Base-by-base conservation (phyloP, 2,888 invertebrate genomes). In the Chelonus formosanus region DNA sequence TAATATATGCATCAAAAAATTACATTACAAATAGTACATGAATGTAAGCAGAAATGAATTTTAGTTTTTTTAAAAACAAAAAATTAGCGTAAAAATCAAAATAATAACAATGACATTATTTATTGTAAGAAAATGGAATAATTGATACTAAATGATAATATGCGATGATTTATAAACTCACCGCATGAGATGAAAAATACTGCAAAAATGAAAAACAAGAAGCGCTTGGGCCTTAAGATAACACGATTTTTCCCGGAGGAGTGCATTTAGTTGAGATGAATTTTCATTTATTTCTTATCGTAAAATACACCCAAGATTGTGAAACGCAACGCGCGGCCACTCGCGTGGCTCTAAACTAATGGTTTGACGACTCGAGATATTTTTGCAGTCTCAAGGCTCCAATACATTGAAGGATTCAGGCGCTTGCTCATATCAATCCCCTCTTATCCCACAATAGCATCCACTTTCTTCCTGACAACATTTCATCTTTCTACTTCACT, bases 271-370 rank as follows among this genome's bases (percentile, higher is more conserved):
- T 44, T 54, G n/a, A 31, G 48, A 64, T 40, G 43, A 53, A 5
- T 55, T 36, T 31, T 52, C 20, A 44, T 8, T 8, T 47, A 8
- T n/a, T 10, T 47, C 35, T n/a, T 10, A 20, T n/a, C 4, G 36
- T 31, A 34, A 43, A 43, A 45, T 43, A 64, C 55, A 20, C 2
- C 53, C 54, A 59, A 48, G 52, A 62, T 50, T 59, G 60, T 65
- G 70, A 54, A 73, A 70, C 73, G 79, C 71, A 70, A 75, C 75
- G 77, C 76, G 73, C 79, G 80, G 77, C 78, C 77, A 78, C 80
- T 80, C 79, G 80, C 78, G 79, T 78, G 79, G 76, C 76, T 81
- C 80, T 81, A 80, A 76, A 70, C 70, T 20, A 20, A 20, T 20
- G 40, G 52, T n/a, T 70, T 58, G 52, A 62, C 47, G 65, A 59